Base-by-base conservation (phyloP, 2,113 vertebrate species). In the Corynorhinus townsendii region DNA sequence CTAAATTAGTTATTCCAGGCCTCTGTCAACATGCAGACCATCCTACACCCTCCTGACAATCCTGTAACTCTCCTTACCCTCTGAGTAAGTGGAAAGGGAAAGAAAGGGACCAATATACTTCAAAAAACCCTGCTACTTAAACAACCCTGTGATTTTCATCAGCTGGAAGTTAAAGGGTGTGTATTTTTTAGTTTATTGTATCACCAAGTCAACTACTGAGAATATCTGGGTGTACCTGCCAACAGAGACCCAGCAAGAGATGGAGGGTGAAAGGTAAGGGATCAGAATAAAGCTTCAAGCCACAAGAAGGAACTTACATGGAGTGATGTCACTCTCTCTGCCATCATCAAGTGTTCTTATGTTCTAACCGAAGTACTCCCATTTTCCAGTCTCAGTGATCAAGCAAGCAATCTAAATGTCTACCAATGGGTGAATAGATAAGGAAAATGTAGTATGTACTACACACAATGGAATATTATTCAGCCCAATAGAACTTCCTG, bases 111-210 rank as follows among this genome's bases (percentile, higher is more conserved):
- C 89, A 43, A 75, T 35, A 49, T 8, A 35, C 19, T 54, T 92
- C 90, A 90, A 92, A 86, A 90, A 38, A 24, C 64, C 40, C 30
- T 49, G n/a, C 80, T 90, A 28, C 54, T 92, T 97, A 89, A 94
- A 90, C 59, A 91, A 52, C 30, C 24, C 66, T 52, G 28, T 81
- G 71, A 71, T 88, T 85, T 84, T 84, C 72, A 88, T 90, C 85
- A 72, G 28, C 28, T 43, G 66, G 47, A 81, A 33, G 20, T 47
- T 72, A 86, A 49, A 76, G 72, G 30, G 7, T 90, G 30, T 80
- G 40, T 16, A 43, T 52, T 62, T 83, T 94, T 86, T n/a, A 28
- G 8, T 80, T 90, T 56, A 83, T 83, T 86, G 43, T 80, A 40
- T 89, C 71, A 72, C 38, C 49, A 80, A 35, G 22, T 90, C 79